Evolutionary conservation across 53 echinoderm and acorn worm genomes (phyloP).

Genomic region (Actinopyga echinites): DNA sequence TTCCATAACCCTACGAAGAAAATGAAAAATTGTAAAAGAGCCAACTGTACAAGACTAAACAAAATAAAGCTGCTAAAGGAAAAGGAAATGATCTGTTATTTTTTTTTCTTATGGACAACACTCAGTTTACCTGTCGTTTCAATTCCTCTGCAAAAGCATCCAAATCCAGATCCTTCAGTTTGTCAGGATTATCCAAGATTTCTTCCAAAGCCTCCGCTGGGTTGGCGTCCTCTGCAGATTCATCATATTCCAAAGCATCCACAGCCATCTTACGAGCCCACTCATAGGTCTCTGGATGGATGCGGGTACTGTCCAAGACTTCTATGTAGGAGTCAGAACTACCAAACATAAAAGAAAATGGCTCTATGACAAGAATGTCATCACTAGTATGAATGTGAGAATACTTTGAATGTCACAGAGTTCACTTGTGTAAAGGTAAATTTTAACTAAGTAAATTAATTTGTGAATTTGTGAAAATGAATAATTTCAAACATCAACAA

Average conservation of each 20-base stretch:
- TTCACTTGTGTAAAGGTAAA: too few species aligned
- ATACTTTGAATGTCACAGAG: too few species aligned
- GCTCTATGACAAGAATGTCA: too few species aligned
- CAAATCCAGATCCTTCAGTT: slow-evolving; percentile 92
- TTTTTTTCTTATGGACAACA: too few species aligned
- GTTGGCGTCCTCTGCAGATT: slow-evolving; percentile 86
- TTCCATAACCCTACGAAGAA: slow-evolving; percentile 84
- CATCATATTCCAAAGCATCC: slow-evolving; percentile 97
- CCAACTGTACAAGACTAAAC: too few species aligned
- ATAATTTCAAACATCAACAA: too few species aligned
- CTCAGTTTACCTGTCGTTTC: slow-evolving; percentile 82
- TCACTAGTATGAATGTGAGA: too few species aligned
- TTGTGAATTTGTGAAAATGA: too few species aligned
- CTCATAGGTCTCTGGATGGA: slow-evolving; percentile 99
- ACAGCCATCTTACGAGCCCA: slow-evolving; percentile 99
- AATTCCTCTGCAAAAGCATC: slow-evolving; percentile 98
- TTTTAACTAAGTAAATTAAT: too few species aligned
- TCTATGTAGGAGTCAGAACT: slow-evolving; percentile 97
- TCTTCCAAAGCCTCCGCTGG: slow-evolving; percentile 96
- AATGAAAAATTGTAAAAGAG: background rate
- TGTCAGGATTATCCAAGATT: slow-evolving; percentile 98
- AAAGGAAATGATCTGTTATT: too few species aligned
- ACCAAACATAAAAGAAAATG: slow-evolving; percentile 11
- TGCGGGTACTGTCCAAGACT: slow-evolving; percentile 82
- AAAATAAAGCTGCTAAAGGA: too few species aligned